Conservation (phyloP, 2,113 vertebrate genomes). For the Penelope pileata region DNA sequence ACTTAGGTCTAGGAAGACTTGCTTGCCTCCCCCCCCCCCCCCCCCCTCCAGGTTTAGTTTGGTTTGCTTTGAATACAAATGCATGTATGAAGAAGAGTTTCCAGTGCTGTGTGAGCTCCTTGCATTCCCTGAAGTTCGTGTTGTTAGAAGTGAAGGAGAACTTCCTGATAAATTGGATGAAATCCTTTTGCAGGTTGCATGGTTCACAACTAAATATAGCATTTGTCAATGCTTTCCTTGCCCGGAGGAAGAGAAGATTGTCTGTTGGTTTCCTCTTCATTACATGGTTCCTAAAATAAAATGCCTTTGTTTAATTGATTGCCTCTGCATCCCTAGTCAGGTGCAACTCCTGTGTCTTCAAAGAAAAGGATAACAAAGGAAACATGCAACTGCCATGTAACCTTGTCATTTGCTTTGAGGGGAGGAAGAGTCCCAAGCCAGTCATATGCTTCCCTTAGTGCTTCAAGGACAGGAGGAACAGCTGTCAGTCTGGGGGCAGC, state of each 20-base stretch:
- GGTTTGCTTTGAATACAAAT: not conserved
- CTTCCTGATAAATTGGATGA: not conserved
- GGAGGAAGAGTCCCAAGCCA: conserved; percentile 5
- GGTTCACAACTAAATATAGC: conserved; percentile 44
- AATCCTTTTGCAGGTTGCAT: not conserved
- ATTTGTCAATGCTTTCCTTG: conserved; percentile 1
- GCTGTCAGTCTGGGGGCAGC: conserved; percentile 35
- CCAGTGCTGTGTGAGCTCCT: not conserved
- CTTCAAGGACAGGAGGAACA: conserved; percentile 51
- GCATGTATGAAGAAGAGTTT: not conserved
- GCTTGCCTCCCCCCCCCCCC: accelerated
- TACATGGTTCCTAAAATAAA: conserved; percentile 51
- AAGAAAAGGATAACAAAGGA: conserved; percentile 48
- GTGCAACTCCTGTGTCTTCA: conserved; percentile 27
- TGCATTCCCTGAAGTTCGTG: not conserved
- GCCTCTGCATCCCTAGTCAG: conserved; percentile 7
- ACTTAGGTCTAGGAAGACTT: not conserved
- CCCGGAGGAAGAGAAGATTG: conserved; percentile 15
- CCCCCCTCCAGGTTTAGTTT: accelerated
- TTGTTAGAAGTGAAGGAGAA: not conserved
- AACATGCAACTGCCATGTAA: conserved; percentile 1
- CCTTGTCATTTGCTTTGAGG: not conserved
- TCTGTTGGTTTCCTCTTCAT: conserved; percentile 52
- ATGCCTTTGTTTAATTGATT: conserved; percentile 20
- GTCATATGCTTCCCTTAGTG: not conserved